These are phyloP conservation scores for Brenthis daphne DNA, from an alignment of 2,888 invertebrate genomes.

Conservation along the genomic window DNA sequence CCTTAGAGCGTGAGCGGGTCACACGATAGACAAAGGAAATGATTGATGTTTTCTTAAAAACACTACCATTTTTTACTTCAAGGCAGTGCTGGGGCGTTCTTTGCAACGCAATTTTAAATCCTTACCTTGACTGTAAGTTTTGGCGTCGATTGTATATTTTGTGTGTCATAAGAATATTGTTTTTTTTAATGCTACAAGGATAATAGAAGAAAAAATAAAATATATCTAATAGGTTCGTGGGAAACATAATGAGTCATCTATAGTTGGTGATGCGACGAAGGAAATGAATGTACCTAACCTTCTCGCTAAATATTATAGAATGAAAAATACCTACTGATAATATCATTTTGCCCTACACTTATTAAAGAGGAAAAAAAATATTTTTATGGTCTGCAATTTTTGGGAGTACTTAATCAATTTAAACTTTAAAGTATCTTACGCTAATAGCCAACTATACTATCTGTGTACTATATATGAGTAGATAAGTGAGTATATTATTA, in stretches of 20 bases:
- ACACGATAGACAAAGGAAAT: slow-evolving; percentile 41
- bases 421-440: too few relatives aligned
- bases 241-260: slow-evolving; percentile 63
- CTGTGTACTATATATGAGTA: too few relatives aligned
- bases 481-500: too few relatives aligned
- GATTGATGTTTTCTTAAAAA: slow-evolving; percentile 48
- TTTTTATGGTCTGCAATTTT: too few relatives aligned
- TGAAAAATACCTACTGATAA: slow-evolving; percentile 12
- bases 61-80: slow-evolving; percentile 42
- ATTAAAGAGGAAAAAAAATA: too few relatives aligned
- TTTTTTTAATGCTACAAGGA: background rate
- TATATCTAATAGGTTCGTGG: slow-evolving; percentile 44
- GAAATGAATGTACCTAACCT: slow-evolving; percentile 34
- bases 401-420: too few relatives aligned
- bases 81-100: slow-evolving; percentile 45
- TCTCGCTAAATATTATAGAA: slow-evolving; percentile 29
- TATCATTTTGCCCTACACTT: background rate
- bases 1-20: slow-evolving; percentile 39
- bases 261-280: slow-evolving; percentile 45
- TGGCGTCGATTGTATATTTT: background rate
- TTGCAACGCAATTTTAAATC: slow-evolving; percentile 37
- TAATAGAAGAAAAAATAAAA: slow-evolving; percentile 15
- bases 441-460: too few relatives aligned
- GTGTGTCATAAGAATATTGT: background rate
- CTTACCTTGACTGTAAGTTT: background rate